Evolutionary conservation across 1,140 invertebrate genomes (phyloP), one percentile per base, ranked within the genome.

Genomic region (Sogatella furcifera): DNA sequence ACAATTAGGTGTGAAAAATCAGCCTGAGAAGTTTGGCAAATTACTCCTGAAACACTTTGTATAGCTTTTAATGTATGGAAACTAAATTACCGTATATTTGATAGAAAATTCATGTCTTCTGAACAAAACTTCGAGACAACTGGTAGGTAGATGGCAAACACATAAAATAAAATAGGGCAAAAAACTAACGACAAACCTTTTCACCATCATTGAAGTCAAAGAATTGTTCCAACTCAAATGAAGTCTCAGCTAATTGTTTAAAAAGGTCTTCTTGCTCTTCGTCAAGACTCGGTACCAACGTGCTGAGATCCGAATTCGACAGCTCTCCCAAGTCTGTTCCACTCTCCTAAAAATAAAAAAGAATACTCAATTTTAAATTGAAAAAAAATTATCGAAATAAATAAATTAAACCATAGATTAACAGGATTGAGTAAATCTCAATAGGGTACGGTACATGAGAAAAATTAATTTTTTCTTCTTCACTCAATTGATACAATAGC

Each of bases 231-330:
- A 79, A 65, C 64, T 77, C 76, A 67, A 85, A 84, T 5, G 79
- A 80, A 3, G 82, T 80, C 61, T 85, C 83, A 3, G 78, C 82
- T 11, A 87, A 73, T 65, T 86, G 83, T 65, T 85, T 84, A 57
- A 88, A 80, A 55, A 88, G 81, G 64, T 86, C 84, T 59, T 86
- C 84, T 14, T 84, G 80, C 64, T 84, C 82, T 14, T 78, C 76
- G 8, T 80, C 67, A 31, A 82, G 72, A 5, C 80, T 77, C 3
- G 80, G 68, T 31, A 76, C 76, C 3, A 71, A 68, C 21, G 79
- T 83, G 56, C 80, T 80, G 49, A 85, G 74, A 72, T 85, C 83
- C 14, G 83, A 81, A 68, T 85, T 82, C 34, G 82, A 81, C 52
- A 85, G 70, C 68, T 85, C 84, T 5, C 82, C 80, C 42, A 82